phyloP scores from a whole-genome alignment of 2,888 invertebrate genomes.

The Pristionchus arcanus region DNA sequence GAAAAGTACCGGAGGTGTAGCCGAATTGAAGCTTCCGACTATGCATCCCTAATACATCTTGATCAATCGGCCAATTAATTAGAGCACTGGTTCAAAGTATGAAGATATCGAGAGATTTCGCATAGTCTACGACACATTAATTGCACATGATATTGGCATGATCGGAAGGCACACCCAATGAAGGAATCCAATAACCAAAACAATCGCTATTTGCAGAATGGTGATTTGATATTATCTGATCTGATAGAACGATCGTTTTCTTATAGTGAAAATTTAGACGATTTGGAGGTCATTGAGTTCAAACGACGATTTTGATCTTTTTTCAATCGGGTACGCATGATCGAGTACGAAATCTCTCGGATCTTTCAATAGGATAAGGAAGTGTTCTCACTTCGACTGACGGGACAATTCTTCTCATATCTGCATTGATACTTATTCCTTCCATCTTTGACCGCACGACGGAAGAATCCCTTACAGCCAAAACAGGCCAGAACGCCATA shows the following conservation, averaged over 20 bases:
- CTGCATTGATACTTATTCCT: constrained; percentile 76
- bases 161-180: neutral
- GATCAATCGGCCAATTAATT: neutral
- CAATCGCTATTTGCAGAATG: neutral
- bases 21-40: neutral
- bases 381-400: constrained; percentile 70
- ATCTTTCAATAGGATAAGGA: neutral
- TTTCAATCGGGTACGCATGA: neutral
- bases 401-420: constrained; percentile 73
- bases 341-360: neutral
- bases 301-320: neutral
- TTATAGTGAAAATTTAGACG: neutral
- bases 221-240: neutral
- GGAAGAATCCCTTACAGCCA: constrained; percentile 75
- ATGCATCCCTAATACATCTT: neutral
- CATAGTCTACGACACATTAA: neutral
- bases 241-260: neutral
- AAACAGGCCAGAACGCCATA: constrained; percentile 76
- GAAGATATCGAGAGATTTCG: neutral
- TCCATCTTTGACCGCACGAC: constrained; percentile 76
- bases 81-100: neutral
- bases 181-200: neutral
- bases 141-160: neutral
- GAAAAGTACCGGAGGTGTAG: neutral
- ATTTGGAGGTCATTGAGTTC: neutral